Percentiles rank a stretch among this genome's conserved stretches.
phyloP scores from a whole-genome alignment of 2,797 vertebrate genomes.

The Tachyglossus aculeatus region DNA sequence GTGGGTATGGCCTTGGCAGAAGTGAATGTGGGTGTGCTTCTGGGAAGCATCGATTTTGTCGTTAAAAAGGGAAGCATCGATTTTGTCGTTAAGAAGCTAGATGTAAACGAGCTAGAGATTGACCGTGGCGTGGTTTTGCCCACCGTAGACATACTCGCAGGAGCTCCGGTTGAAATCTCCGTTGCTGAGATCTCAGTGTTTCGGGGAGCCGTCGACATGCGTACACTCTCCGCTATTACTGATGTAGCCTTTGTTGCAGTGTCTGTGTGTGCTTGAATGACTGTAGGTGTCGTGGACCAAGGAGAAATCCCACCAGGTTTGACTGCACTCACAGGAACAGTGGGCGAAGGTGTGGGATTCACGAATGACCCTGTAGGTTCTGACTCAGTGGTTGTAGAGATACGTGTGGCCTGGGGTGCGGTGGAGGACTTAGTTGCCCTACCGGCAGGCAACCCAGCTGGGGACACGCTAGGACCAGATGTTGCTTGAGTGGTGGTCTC shows the following conservation, averaged over 20 bases:
- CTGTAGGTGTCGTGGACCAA: neutral
- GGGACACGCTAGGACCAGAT: neutral
- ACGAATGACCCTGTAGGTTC: neutral
- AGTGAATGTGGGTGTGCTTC: no score
- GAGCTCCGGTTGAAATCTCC: neutral
- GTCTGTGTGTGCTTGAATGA: neutral
- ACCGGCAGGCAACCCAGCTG: neutral
- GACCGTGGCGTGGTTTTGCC: neutral
- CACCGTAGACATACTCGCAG: neutral
- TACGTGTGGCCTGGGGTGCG: neutral
- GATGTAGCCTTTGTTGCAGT: neutral
- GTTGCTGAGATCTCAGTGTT: no score
- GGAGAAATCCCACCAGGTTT: neutral
- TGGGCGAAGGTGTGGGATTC: slow-evolving; percentile 2
- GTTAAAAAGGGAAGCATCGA: no score
- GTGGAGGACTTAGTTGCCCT: neutral
- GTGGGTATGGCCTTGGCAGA: neutral
- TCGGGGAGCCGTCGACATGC: neutral
- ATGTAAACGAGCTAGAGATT: neutral
- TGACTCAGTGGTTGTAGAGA: neutral
- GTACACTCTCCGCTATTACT: neutral
- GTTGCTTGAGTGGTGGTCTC: neutral
- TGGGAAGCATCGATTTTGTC: no score
- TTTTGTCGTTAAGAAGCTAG: no score
- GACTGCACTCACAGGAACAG: neutral